A percentile compares a stretch with the other conserved stretches of the same genome.
phyloP scores from a whole-genome alignment of 2,113 vertebrate species.

The Paramisgurnus dabryanus region DNA sequence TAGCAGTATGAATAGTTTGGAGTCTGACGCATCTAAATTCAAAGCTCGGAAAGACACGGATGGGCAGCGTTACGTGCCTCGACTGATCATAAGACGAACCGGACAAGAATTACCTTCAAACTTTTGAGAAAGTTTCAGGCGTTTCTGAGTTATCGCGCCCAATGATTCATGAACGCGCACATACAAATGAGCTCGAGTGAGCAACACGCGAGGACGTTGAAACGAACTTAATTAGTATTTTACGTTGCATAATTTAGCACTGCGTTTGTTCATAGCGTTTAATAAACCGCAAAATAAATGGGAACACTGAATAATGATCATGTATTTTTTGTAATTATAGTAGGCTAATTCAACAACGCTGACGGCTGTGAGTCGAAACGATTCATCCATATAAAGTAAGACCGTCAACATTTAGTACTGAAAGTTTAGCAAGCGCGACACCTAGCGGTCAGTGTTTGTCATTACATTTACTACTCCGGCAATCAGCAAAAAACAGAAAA shows the following conservation, averaged over 20 bases:
- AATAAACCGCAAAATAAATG: not conserved
- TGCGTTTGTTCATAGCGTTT: not conserved
- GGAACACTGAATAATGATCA: not conserved
- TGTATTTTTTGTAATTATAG: not conserved
- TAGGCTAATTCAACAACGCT: not conserved
- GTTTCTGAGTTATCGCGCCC: not conserved
- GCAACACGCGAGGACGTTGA: not conserved
- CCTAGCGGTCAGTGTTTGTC: constrained; percentile 61
- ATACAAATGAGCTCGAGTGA: not conserved
- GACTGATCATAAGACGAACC: constrained; percentile 57
- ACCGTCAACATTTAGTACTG: not conserved
- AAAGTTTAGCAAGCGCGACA: constrained; percentile 65
- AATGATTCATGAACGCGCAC: not conserved
- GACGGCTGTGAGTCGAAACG: not conserved
- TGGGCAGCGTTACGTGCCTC: constrained; percentile 72
- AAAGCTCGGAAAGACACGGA: constrained; percentile 72
- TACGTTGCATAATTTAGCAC: not conserved
- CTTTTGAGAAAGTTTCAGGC: constrained; percentile 9
- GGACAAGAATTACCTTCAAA: constrained; percentile 25
- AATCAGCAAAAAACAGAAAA: not conserved
- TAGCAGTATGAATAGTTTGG: constrained; percentile 53
- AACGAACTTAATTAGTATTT: not conserved
- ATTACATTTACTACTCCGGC: constrained; percentile 29
- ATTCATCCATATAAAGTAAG: not conserved
- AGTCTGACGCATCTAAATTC: constrained; percentile 72